Percentiles rank a stretch among this genome's conserved stretches.
These are phyloP conservation scores for Azemiops feae DNA, from an alignment of 2,113 vertebrate species.

Conservation along the genomic window DNA sequence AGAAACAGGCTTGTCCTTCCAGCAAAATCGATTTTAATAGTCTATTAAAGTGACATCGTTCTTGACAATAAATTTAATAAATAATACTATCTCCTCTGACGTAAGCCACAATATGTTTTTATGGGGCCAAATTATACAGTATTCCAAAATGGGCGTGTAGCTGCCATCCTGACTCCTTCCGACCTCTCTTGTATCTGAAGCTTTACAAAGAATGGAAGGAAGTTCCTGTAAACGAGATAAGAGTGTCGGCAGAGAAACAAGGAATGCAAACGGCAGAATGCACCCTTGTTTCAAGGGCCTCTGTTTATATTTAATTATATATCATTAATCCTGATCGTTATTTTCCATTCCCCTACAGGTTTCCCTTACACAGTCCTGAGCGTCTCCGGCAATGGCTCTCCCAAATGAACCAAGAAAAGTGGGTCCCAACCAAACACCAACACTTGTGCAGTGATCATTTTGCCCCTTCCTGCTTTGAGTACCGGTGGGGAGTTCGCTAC, in stretches of 20 bases:
- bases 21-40: not conserved
- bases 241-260: not conserved
- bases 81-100: not conserved
- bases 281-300: not conserved
- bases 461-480: constrained; percentile 71
- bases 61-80: not conserved
- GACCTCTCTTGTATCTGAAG: not conserved
- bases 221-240: not conserved
- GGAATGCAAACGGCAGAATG: not conserved
- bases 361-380: constrained; percentile 73
- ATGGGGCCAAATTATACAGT: not conserved
- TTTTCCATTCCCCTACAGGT: constrained; percentile 49
- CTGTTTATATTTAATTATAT: not conserved
- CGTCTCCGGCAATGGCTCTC: constrained; percentile 75
- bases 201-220: not conserved
- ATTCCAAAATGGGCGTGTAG: not conserved
- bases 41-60: not conserved
- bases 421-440: constrained; percentile 76
- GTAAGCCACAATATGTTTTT: not conserved
- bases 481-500: constrained; percentile 74
- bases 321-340: too few species aligned
- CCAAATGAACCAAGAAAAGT: constrained; percentile 72
- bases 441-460: constrained; percentile 80
- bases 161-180: not conserved
- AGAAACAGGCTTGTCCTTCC: not conserved